phyloP scores from a whole-genome alignment of 2,113 vertebrate species.

The Astatotilapia flaviijosephi region DNA sequence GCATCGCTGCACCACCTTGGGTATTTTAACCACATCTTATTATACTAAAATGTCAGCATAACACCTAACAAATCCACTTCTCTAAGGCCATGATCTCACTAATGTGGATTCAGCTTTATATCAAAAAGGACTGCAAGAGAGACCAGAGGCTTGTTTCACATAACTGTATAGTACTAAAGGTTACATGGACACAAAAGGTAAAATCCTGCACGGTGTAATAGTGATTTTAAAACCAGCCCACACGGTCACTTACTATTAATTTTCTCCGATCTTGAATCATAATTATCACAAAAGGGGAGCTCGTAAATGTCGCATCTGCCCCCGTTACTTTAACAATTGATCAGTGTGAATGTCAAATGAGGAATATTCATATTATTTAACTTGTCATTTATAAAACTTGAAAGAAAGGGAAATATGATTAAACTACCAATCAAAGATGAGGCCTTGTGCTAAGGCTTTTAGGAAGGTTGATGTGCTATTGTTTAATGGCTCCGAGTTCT shows the following conservation, averaged over 20 bases:
- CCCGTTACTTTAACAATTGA: neutral
- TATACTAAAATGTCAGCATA: conserved; percentile 17
- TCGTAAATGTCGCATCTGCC: neutral
- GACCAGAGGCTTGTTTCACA: neutral
- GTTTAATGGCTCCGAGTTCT: neutral
- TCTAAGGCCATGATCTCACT: neutral
- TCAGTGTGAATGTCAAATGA: neutral
- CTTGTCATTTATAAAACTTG: neutral
- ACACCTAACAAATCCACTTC: neutral
- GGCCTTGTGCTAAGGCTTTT: neutral
- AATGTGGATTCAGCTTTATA: neutral
- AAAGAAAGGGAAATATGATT: neutral
- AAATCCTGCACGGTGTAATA: neutral
- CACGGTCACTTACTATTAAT: neutral
- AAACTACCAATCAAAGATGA: neutral
- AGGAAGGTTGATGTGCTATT: neutral
- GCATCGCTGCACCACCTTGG: neutral
- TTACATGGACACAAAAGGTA: neutral
- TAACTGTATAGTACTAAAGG: neutral
- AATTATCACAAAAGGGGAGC: neutral
- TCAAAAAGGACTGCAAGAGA: neutral
- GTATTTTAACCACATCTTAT: conserved; percentile 32
- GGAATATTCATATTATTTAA: neutral
- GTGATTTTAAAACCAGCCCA: neutral
- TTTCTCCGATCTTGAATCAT: neutral